Percentiles rank a stretch among this genome's conserved stretches.
phyloP scores from a whole-genome alignment of 2,888 invertebrate species.

The Diabrotica balteata region DNA sequence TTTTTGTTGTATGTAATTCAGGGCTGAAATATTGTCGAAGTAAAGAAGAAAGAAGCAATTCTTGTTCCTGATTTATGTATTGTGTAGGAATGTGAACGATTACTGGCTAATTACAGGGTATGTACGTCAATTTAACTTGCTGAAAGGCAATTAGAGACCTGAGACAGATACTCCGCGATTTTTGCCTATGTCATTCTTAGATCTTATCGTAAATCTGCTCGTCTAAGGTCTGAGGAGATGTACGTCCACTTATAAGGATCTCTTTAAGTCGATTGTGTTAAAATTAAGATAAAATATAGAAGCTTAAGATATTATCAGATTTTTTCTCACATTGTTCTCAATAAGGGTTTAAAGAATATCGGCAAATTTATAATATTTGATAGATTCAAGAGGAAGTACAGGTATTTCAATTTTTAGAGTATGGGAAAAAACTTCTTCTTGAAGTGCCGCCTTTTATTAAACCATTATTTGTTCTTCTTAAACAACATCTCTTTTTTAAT shows the following conservation, averaged over 20 bases:
- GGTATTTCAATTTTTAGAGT: too few relatives aligned
- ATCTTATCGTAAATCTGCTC: constrained; percentile 24
- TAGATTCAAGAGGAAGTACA: too few relatives aligned
- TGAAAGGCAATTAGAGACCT: constrained; percentile 31
- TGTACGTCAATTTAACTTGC: constrained; percentile 28
- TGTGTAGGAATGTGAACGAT: constrained; percentile 14
- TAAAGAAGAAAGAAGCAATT: constrained; percentile 8
- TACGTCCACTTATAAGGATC: constrained; percentile 15
- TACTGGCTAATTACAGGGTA: constrained; percentile 23
- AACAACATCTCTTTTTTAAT: too few relatives aligned
- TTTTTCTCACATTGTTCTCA: too few relatives aligned
- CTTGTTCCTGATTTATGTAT: constrained; percentile 16
- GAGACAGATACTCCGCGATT: constrained; percentile 20
- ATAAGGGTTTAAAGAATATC: too few relatives aligned
- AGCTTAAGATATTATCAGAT: too few relatives aligned
- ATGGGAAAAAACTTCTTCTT: too few relatives aligned
- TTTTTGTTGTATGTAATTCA: constrained; percentile 3
- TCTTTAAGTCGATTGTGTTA: constrained; percentile 7
- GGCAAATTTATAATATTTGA: too few relatives aligned
- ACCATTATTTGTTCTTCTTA: too few relatives aligned
- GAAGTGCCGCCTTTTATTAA: too few relatives aligned
- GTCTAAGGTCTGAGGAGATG: constrained; percentile 11
- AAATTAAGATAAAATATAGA: constrained; percentile 2
- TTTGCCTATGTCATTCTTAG: constrained; percentile 25
- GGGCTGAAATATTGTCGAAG: neutral